These are phyloP conservation scores for Mamestra brassicae DNA, from an alignment of 2,888 invertebrate species.

Conservation along the genomic window DNA sequence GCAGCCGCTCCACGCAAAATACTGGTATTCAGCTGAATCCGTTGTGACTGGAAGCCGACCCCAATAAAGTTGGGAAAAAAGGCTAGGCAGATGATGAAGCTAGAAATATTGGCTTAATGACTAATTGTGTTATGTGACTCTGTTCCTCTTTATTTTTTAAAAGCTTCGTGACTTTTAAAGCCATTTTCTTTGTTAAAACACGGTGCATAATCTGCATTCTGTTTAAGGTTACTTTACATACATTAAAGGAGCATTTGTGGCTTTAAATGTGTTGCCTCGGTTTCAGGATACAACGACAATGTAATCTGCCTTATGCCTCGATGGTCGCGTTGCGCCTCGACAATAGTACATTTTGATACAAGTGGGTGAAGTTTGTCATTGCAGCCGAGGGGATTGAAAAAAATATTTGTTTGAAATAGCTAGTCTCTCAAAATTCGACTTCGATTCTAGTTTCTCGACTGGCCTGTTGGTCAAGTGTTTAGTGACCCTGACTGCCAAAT, in stretches of 20 bases:
- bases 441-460: too few species aligned
- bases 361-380: not conserved
- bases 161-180: not conserved
- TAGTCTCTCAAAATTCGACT: not conserved
- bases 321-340: conserved; percentile 24
- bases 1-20: too few species aligned
- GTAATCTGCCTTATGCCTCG: conserved; percentile 33
- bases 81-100: too few species aligned
- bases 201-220: conserved; percentile 16
- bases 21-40: too few species aligned
- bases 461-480: too few species aligned
- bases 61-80: too few species aligned
- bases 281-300: conserved; percentile 44
- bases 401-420: not conserved
- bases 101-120: not conserved
- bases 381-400: not conserved
- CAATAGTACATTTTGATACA: conserved; percentile 2
- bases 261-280: conserved; percentile 23
- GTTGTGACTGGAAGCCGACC: too few species aligned
- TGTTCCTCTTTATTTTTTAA: not conserved
- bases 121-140: conserved; percentile 4
- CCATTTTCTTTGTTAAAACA: not conserved
- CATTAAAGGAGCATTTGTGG: conserved; percentile 20
- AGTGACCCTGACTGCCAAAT: too few species aligned
- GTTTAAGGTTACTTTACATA: conserved; percentile 21